Evolutionary conservation across 2,797 vertebrate genomes (phyloP), one percentile per base, ranked within the genome.

Genomic region (Peromyscus aztecus): DNA sequence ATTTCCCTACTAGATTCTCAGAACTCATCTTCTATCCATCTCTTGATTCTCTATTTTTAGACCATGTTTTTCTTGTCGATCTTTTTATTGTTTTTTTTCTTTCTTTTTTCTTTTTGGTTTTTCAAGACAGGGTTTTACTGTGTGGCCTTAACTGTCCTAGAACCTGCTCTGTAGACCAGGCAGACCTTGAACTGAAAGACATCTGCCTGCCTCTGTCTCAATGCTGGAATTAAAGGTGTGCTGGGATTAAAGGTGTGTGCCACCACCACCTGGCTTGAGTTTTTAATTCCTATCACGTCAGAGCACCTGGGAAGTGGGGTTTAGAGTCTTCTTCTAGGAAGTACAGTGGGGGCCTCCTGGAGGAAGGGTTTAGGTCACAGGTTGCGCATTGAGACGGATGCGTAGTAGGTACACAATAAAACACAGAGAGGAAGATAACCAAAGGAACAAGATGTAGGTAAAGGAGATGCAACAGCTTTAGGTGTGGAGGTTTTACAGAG

Each of bases 1-100:
- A 43, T 71, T 59, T 4, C 21, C 29, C 67, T 57, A 71, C 12
- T 91, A 63, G 16, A 73, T 93, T 97, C 77, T 94, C 67, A 82
- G 75, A 93, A 77, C 40, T 3, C 6, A 2, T 14, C 80, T 81
- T 94, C n/a, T 13, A 11, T 52, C 14, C 59, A 27, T 57, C 84
- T 77, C 43, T 57, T 24, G 81, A 83, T 59, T n/a, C 21, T 95
- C 29, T 82, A 0, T 73, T 57, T 77, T 80, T 83, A 89, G 77
- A 71, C 31, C 24, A 46, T 43, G 59, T 24, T 57, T 84, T 73
- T 31, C 65, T 63, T 89, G 59, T 27, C 46, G 67, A 14, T 57
- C 16, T 57, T 85, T 77, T 2, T 16, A 13, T 8, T 87, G 37
- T 80, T 4, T 23, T 10, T 37, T 37, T 34, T 37, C 17, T 69